Evolutionary conservation across 1,140 invertebrate genomes (phyloP).

Genomic region (Drosophila guanche): DNA sequence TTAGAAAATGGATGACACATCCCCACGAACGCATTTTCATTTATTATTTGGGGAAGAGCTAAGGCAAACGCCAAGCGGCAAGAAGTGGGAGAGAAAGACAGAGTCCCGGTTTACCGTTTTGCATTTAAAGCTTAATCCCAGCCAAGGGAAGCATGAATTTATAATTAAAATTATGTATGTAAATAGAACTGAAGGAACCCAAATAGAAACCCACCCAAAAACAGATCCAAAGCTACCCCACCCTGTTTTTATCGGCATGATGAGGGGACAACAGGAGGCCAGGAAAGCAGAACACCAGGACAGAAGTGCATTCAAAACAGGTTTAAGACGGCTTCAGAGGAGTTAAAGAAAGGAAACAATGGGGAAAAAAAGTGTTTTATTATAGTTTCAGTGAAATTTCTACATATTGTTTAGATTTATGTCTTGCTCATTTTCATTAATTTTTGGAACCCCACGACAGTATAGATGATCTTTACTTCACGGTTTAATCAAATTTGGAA

Average conservation of each 20-base stretch:
- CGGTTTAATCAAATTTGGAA: too few species aligned
- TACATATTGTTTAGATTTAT: too few species aligned
- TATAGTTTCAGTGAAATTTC: too few species aligned
- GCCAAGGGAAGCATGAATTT: slow-evolving; percentile 77
- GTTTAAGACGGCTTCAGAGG: too few species aligned
- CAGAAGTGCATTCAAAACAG: too few species aligned
- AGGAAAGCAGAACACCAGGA: too few species aligned
- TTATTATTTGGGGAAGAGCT: slow-evolving; percentile 27
- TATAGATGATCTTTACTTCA: too few species aligned
- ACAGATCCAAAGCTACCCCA: slow-evolving; percentile 25
- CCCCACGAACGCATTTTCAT: slow-evolving; percentile 27
- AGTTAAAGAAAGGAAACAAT: too few species aligned
- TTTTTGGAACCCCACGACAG: too few species aligned
- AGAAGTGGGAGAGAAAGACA: neutral
- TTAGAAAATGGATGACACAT: slow-evolving; percentile 60
- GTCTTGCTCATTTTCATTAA: too few species aligned
- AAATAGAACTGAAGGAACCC: slow-evolving; percentile 66
- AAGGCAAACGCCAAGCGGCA: slow-evolving; percentile 22
- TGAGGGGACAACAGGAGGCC: neutral
- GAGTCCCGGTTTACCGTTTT: slow-evolving; percentile 65
- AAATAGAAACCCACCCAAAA: slow-evolving; percentile 2
- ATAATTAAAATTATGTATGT: slow-evolving; percentile 82
- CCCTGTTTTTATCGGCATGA: slow-evolving; percentile 17
- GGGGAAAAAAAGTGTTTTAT: too few species aligned
- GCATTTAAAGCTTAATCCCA: slow-evolving; percentile 78